Percentiles rank a stretch among this genome's conserved stretches.
Evolutionary conservation across 1,140 invertebrate genomes (phyloP).

Genomic region (Piezodorus guildinii): DNA sequence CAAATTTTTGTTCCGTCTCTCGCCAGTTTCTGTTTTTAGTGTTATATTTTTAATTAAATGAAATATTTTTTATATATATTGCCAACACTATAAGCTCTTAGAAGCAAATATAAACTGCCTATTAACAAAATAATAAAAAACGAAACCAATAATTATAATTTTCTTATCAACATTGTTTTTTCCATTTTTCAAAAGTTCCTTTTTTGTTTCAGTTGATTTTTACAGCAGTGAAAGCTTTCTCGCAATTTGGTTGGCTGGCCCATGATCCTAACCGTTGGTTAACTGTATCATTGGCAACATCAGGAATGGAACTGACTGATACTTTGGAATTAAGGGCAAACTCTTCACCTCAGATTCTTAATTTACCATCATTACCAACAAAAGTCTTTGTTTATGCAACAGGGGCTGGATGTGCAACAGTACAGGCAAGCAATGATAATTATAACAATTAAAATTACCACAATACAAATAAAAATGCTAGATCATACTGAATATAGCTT

Average conservation of each 20-base stretch:
- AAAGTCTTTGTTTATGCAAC: slow-evolving; percentile 55
- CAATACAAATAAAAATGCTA: too few relatives aligned
- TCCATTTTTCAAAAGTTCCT: not conserved
- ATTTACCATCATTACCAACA: slow-evolving; percentile 46
- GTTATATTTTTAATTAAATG: too few relatives aligned
- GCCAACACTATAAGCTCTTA: too few relatives aligned
- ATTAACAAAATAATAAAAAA: too few relatives aligned
- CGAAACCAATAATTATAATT: too few relatives aligned
- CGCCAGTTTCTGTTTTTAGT: too few relatives aligned
- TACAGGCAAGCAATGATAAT: slow-evolving; percentile 45
- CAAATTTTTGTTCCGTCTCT: too few relatives aligned
- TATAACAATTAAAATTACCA: too few relatives aligned
- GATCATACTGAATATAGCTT: too few relatives aligned
- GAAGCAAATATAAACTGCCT: too few relatives aligned
- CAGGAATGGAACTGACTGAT: slow-evolving; percentile 52
- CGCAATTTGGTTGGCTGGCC: slow-evolving; percentile 41
- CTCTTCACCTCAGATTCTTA: slow-evolving; percentile 39
- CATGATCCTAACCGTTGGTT: slow-evolving; percentile 45
- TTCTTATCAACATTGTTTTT: too few relatives aligned
- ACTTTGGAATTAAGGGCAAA: slow-evolving; percentile 44
- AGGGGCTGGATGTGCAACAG: slow-evolving; percentile 50
- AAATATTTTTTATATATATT: too few relatives aligned
- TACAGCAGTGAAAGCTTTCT: slow-evolving; percentile 43
- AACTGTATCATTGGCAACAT: slow-evolving; percentile 49
- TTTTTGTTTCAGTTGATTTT: slow-evolving; percentile 37